Evolutionary conservation across 2,113 vertebrate genomes (phyloP).

Genomic region (Aptenodytes patagonicus): DNA sequence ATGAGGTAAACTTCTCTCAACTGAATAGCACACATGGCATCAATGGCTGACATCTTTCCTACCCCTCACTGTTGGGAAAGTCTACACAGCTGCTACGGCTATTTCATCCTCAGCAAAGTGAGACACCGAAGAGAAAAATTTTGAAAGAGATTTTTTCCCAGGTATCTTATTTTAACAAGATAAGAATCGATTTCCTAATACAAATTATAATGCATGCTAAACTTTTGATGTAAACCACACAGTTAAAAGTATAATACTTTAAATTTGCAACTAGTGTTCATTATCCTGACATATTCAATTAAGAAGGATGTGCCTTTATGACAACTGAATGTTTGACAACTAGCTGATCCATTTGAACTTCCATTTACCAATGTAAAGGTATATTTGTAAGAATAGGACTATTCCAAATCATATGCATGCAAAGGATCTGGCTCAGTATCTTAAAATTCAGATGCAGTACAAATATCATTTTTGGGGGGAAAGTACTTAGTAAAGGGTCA

Average conservation of each 20-base stretch:
- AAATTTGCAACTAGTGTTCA: background rate
- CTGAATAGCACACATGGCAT: background rate
- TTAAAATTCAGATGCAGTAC: background rate
- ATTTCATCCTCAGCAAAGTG: background rate
- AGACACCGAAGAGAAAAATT: background rate
- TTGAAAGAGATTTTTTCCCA: background rate
- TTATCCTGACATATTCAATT: background rate
- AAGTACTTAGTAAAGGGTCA: conserved; percentile 6
- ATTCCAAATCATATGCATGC: background rate
- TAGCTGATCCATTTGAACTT: background rate
- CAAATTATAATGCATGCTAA: background rate
- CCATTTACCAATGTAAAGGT: background rate
- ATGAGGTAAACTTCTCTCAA: background rate
- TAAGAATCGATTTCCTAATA: background rate
- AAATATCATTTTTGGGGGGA: background rate
- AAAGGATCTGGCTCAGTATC: background rate
- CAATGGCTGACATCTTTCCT: background rate
- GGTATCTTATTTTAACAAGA: background rate
- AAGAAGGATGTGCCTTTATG: background rate
- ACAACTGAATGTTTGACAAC: background rate
- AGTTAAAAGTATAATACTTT: background rate
- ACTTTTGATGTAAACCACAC: background rate
- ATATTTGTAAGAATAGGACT: background rate
- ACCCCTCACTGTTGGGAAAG: background rate
- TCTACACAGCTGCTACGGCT: background rate